A percentile compares a stretch with the other conserved stretches of the same genome.
Evolutionary conservation across 2,113 vertebrate genomes (phyloP).

Genomic region (Ivindomyrus marchei): DNA sequence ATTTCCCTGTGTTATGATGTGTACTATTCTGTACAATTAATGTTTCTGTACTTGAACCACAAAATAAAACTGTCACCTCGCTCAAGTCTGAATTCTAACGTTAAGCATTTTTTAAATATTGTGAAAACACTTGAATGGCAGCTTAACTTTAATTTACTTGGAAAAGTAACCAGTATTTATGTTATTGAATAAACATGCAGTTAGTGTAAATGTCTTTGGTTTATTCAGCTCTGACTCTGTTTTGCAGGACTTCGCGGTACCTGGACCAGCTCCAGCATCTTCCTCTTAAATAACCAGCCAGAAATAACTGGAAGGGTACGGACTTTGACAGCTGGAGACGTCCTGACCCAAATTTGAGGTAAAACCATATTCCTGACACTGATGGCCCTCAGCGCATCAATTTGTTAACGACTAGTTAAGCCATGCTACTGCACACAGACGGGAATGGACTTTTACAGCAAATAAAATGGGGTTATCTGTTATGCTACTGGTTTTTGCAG

Average conservation of each 20-base stretch:
- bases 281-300: not conserved
- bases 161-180: not conserved
- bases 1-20: not conserved
- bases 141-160: not conserved
- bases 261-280: not conserved
- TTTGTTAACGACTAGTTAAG: not conserved
- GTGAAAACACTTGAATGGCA: not conserved
- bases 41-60: not conserved
- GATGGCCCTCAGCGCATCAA: not conserved
- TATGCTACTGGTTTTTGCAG: not conserved
- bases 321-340: constrained; percentile 1
- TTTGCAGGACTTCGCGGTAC: not conserved
- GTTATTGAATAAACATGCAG: not conserved
- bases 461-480: not conserved
- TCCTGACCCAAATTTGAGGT: not conserved
- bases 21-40: not conserved
- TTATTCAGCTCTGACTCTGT: not conserved
- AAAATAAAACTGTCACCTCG: not conserved
- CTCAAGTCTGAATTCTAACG: not conserved
- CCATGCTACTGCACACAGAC: not conserved
- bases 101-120: not conserved
- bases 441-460: not conserved
- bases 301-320: constrained; percentile 6
- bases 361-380: not conserved
- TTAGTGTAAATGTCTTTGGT: not conserved